Base-by-base conservation (phyloP, 2,888 invertebrate genomes). In the Sarcophaga subvicina region DNA sequence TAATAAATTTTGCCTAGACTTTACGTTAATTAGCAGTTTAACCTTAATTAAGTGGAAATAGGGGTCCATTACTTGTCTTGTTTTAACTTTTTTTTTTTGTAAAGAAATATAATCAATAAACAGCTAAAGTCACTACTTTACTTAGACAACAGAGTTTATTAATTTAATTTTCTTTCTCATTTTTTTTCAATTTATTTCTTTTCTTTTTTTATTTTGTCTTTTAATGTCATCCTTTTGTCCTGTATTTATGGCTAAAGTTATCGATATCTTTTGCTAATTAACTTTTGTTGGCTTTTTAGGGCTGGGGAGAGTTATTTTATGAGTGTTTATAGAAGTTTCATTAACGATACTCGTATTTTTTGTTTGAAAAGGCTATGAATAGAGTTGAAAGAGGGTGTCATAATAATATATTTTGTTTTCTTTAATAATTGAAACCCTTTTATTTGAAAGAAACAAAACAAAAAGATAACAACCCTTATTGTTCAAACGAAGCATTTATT, bases 21-120 rank as follows among this genome's bases (percentile, higher is more conserved):
- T 49, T 14, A 14, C 14, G 14, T 64, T 81, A 84, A 87, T 81
- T 81, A 81, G 81, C 66, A 83, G 80, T 78, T 81, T 86, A 86
- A 83, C 86, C 80, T 83, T 81, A 83, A 87, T 83, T 83, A 81
- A 75, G 63, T 71, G 4, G 47, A 54, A 54, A 84, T 76, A 45
- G 37, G 78, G 66, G 79, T 59, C 17, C 54, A 54, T 37, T 12
- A 47, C 11, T n/a, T 45, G 22, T 45, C 20, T 17, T 17, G 17
- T 5, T 54, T 54, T 54, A 14, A 14, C 54, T 14, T 49, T 11
- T 54, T 17, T 17, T 54, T 17, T 54, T 54, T 37, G 17, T n/a
- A 54, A 3, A 72, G 78, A 72, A 78, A 67, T 78, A 77, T 71
- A 67, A 77, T 83, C 77, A 83, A 83, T 49, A 49, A 14, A 11